Evolutionary conservation across 2,888 invertebrate species (phyloP).

Genomic region (Cephus nigrinus): DNA sequence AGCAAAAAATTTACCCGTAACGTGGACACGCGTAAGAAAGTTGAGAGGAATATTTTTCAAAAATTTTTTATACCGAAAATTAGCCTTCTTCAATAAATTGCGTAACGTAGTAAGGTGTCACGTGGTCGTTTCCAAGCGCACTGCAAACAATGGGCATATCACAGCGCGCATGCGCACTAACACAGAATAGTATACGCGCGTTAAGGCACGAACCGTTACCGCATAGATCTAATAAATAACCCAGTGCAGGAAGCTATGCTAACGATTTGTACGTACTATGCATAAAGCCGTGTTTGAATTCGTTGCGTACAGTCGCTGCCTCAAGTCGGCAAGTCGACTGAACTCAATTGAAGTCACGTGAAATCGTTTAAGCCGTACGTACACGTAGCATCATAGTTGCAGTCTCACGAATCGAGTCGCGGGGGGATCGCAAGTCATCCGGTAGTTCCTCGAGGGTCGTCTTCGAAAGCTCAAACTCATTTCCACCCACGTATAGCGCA

Average conservation of each 20-base stretch:
- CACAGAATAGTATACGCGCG: slow-evolving; percentile 20
- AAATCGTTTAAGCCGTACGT: neutral
- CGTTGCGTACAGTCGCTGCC: neutral
- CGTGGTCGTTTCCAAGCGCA: slow-evolving; percentile 20
- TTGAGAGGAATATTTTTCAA: neutral
- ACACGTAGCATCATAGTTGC: neutral
- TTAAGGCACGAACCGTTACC: slow-evolving; percentile 49
- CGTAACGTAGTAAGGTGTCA: neutral
- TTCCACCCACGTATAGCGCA: neutral
- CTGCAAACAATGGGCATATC: neutral
- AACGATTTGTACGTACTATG: slow-evolving; percentile 40
- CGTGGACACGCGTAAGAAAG: neutral
- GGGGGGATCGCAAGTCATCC: neutral
- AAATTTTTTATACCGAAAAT: neutral
- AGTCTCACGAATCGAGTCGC: neutral
- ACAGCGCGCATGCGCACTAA: slow-evolving; percentile 21
- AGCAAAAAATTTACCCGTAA: too few species aligned
- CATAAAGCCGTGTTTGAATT: slow-evolving; percentile 23
- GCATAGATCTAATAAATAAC: slow-evolving; percentile 52
- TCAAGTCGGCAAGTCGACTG: neutral
- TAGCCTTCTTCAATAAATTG: neutral
- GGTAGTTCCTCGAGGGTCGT: neutral
- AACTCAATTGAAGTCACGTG: slow-evolving; percentile 4
- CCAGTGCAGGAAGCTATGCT: slow-evolving; percentile 39
- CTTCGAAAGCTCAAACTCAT: neutral